Conservation (phyloP, 2,888 invertebrate genomes). For the Ectobius pallidus region DNA sequence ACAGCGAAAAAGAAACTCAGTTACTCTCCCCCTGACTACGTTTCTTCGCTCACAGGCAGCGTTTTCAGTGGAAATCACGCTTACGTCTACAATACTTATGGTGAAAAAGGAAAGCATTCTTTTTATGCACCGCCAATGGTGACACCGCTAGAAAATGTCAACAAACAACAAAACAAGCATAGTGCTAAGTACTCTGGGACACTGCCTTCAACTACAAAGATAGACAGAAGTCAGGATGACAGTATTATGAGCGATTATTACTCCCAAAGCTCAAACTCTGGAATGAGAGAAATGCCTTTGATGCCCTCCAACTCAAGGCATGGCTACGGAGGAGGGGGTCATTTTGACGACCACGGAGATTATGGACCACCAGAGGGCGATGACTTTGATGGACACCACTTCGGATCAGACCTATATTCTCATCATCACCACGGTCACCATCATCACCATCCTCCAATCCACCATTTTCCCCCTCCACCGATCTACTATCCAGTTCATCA, state of each 20-base stretch:
- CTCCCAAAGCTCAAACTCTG: not conserved
- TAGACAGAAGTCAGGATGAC: not conserved
- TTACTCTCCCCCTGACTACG: not conserved
- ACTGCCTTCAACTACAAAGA: not conserved
- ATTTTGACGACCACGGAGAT: slow-evolving; percentile 9
- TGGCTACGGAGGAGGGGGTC: not conserved
- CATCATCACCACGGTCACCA: slow-evolving; percentile 19
- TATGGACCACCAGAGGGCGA: not conserved
- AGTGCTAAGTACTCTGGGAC: not conserved
- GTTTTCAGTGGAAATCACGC: slow-evolving; percentile 8
- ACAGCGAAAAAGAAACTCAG: not conserved
- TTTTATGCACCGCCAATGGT: not conserved
- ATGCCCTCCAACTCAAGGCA: slow-evolving; percentile 5
- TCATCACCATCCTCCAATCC: not conserved
- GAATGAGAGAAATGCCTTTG: not conserved
- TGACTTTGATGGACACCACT: not conserved
- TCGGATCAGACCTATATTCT: not conserved
- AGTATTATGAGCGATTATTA: not conserved
- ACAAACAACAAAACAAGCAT: not conserved
- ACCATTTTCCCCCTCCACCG: slow-evolving; percentile 18
- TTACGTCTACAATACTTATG: slow-evolving; percentile 10
- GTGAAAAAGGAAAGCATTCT: not conserved
- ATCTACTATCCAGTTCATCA: slow-evolving; percentile 12
- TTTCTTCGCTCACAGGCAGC: not conserved
- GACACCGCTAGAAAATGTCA: not conserved